These are phyloP conservation scores for Strix uralensis DNA, from an alignment of 2,113 vertebrate genomes.

Conservation along the genomic window DNA sequence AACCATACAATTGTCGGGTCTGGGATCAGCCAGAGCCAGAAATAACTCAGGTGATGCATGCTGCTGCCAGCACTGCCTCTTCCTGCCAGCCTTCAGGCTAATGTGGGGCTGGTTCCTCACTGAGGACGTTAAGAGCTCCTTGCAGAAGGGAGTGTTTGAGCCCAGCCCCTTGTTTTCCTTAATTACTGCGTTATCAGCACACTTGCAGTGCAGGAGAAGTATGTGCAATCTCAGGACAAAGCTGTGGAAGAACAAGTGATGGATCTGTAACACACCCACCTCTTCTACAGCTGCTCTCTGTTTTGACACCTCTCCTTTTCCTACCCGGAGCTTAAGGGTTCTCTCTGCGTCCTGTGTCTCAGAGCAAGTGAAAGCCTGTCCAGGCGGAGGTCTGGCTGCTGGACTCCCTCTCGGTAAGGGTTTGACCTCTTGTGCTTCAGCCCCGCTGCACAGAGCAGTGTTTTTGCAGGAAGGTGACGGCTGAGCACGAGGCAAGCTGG, in stretches of 20 bases:
- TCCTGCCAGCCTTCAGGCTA: background rate
- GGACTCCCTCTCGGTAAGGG: background rate
- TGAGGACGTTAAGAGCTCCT: background rate
- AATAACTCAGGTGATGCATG: background rate
- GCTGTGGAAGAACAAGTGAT: conserved; percentile 86
- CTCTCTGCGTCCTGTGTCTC: background rate
- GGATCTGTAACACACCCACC: conserved; percentile 58
- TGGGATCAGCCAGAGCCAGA: background rate
- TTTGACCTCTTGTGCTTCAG: background rate
- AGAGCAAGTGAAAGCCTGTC: background rate
- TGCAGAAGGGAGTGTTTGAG: conserved; percentile 25
- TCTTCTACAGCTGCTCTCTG: background rate
- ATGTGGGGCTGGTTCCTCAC: background rate
- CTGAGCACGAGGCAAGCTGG: background rate
- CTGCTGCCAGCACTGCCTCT: background rate
- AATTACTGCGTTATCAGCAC: conserved; percentile 76
- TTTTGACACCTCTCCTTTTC: background rate
- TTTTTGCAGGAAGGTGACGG: background rate
- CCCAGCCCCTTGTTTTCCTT: conserved; percentile 74
- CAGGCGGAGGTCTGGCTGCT: background rate
- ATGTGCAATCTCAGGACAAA: conserved; percentile 78
- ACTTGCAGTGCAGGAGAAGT: conserved; percentile 90
- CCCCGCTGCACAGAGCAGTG: background rate
- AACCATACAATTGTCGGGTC: background rate
- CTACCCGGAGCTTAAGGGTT: background rate